Conservation (phyloP, 2,797 vertebrate genomes). For the Cyprinella venusta region DNA sequence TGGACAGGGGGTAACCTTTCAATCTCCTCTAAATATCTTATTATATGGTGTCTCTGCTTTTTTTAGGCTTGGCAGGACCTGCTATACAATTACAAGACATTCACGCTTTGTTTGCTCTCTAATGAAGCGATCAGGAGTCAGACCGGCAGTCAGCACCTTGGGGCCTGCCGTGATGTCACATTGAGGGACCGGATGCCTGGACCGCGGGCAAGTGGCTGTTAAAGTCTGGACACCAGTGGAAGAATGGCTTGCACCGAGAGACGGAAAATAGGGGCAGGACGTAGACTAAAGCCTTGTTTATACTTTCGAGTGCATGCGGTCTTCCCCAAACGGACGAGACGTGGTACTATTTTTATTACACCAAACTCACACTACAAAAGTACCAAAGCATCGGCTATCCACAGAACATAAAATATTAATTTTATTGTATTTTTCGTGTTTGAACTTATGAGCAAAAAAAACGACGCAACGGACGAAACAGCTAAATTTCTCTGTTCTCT, state of each 20-base stretch:
- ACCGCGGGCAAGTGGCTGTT: conserved; percentile 1
- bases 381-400: neutral
- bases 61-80: conserved; percentile 54
- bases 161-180: conserved; percentile 46
- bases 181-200: conserved; percentile 56
- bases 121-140: conserved; percentile 62
- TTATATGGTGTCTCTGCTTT: conserved; percentile 51
- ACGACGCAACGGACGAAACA: too few relatives aligned
- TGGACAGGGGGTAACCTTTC: conserved; percentile 56
- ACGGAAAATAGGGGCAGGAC: too few relatives aligned
- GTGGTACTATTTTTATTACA: neutral
- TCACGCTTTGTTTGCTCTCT: conserved; percentile 62
- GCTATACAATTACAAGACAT: conserved; percentile 63
- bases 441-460: too few relatives aligned
- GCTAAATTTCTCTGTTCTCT: too few relatives aligned
- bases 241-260: conserved; percentile 2
- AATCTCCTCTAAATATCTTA: conserved; percentile 48
- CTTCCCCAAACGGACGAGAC: too few relatives aligned
- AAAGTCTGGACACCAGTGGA: neutral
- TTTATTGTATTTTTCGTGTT: too few relatives aligned
- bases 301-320: neutral
- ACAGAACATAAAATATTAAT: too few relatives aligned
- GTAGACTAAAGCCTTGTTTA: neutral
- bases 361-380: neutral
- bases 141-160: conserved; percentile 62